Evolutionary conservation across 2,797 vertebrate species (phyloP), one percentile per base, ranked within the genome.

Genomic region (Sylvilagus floridanus): DNA sequence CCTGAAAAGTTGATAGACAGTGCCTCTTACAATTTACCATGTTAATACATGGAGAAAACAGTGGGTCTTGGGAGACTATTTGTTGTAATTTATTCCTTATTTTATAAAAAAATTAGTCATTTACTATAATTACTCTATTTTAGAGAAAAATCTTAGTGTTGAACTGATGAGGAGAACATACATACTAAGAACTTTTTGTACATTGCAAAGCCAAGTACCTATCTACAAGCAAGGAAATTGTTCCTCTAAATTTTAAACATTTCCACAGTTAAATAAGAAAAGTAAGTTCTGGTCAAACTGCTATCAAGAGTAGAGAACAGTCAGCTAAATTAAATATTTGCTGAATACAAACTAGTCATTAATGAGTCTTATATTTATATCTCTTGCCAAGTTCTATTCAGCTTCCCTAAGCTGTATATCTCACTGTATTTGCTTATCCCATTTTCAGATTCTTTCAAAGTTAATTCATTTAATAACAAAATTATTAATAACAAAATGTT

Each of bases 261-360:
- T 84, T 92, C 63, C 24, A 10, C 7, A 72, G n/a, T 60, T 88
- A 91, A 81, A 69, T n/a, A 81, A 26, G 7, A 73, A 92, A 52
- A 47, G 26, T n/a, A 28, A 71, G 37, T 86, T 65, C 69, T 62
- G 32, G 37, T 69, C 30, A 83, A 90, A n/a, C 1, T 6, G 0
- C 22, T 69, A 26, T 69, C 83, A 32, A 75, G 72, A 77, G 4
- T 24, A 71, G 30, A 57, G 37, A 75, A 63, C 30, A 73, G 8
- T 85, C 60, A 65, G 75, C 5, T 57, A 88, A 88, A 50, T 13
- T 28, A 66, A 19, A 4, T 11, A 69, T 6, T 32, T 65, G 22
- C 54, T 69, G 7, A 42, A 24, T 32, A 63, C 68, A 78, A 94
- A 94, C 63, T 57, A 92, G 66, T n/a, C 32, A 73, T 78, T 85